phyloP scores from a whole-genome alignment of 37 sponge, comb jelly and placozoan species.

The Amphimedon queenslandica region DNA sequence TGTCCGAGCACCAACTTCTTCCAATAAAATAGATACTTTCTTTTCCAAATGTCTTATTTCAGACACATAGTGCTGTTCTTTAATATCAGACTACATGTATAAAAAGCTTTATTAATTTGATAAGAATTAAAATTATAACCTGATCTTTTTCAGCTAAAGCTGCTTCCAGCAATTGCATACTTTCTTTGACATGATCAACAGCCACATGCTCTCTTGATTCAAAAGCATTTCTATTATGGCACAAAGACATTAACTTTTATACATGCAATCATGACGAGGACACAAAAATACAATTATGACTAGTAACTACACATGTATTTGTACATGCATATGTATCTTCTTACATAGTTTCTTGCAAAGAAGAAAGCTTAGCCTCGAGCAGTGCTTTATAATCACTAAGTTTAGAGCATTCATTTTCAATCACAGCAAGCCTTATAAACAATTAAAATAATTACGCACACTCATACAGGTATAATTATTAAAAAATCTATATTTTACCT shows the following conservation, averaged over 20 bases:
- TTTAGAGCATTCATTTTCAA: neutral
- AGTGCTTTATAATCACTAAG: neutral
- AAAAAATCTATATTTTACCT: neutral
- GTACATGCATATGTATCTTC: neutral
- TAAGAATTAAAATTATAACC: conserved; percentile 12
- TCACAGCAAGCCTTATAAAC: neutral
- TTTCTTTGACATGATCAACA: conserved; percentile 80
- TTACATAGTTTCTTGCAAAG: neutral
- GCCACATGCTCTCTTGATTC: conserved; percentile 45
- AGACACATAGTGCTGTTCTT: conserved; percentile 55
- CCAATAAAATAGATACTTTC: conserved; percentile 49
- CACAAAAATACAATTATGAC: too few species aligned
- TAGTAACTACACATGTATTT: too few species aligned
- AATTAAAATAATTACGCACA: neutral
- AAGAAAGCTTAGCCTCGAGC: neutral
- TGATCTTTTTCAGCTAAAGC: conserved; percentile 88
- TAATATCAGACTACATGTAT: conserved; percentile 31
- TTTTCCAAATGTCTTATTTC: conserved; percentile 64
- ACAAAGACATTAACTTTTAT: too few species aligned
- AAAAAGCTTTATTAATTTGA: neutral
- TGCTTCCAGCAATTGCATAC: conserved; percentile 81
- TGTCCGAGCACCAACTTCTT: conserved; percentile 80
- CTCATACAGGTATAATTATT: neutral
- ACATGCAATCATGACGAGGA: too few species aligned
- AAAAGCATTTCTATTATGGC: neutral